phyloP scores from a whole-genome alignment of 2,113 vertebrate genomes.

The Zingel zingel region DNA sequence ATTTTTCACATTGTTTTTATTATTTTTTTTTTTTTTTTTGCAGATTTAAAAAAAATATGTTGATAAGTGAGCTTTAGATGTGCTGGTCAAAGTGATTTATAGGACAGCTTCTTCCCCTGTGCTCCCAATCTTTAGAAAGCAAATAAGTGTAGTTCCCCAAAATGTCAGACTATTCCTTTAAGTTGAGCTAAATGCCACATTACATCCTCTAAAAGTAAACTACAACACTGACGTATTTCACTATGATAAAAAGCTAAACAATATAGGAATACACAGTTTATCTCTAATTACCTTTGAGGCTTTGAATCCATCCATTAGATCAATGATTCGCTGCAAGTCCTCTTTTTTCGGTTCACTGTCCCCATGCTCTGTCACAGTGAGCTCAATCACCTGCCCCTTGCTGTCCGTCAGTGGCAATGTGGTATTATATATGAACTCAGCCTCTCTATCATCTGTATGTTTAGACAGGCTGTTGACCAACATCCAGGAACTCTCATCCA shows the following conservation, averaged over 20 bases:
- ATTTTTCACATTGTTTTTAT: too few relatives aligned
- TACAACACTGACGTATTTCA: neutral
- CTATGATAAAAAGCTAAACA: neutral
- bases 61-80: neutral
- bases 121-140: too few relatives aligned
- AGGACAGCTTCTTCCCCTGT: too few relatives aligned
- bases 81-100: too few relatives aligned
- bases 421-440: neutral
- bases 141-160: too few relatives aligned
- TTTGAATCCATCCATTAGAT: constrained; percentile 91
- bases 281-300: constrained; percentile 89
- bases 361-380: neutral
- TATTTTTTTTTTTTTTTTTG: too few relatives aligned
- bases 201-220: neutral
- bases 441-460: constrained; percentile 17
- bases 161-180: too few relatives aligned
- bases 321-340: constrained; percentile 79
- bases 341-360: constrained; percentile 32
- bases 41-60: neutral
- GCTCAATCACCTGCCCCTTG: constrained; percentile 24
- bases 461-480: constrained; percentile 60
- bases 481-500: constrained; percentile 29
- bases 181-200: neutral
- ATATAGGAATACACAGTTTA: neutral
- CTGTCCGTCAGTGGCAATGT: constrained; percentile 27